Conservation (phyloP, 37 sponge, comb jelly and placozoan species). For the Geodia barretti region DNA sequence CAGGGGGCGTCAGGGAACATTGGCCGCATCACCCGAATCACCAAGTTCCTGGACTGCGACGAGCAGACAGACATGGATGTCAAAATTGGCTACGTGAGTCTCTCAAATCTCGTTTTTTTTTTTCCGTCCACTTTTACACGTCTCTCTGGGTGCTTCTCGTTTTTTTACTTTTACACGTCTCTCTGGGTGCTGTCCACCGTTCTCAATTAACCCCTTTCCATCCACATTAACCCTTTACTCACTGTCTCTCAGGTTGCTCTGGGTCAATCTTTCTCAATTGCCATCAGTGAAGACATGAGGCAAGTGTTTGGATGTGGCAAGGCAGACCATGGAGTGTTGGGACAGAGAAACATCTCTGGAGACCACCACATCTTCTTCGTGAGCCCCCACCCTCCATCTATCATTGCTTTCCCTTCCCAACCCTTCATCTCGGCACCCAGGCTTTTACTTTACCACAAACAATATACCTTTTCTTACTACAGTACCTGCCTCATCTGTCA, state of each 20-base stretch:
- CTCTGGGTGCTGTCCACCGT: background rate
- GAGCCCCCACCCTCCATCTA: background rate
- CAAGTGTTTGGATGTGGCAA: conserved; percentile 59
- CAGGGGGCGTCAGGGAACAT: background rate
- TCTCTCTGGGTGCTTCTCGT: background rate
- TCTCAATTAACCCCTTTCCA: background rate
- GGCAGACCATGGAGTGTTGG: conserved; percentile 43
- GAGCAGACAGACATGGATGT: conserved; percentile 40
- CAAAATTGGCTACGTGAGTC: conserved; percentile 68
- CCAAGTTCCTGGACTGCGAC: conserved; percentile 25
- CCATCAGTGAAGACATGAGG: conserved; percentile 35
- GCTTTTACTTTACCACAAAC: too few relatives aligned
- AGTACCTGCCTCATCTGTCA: conserved; percentile 43
- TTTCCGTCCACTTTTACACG: background rate
- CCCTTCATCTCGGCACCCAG: too few relatives aligned
- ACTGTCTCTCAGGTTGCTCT: conserved; percentile 57
- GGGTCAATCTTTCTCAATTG: conserved; percentile 60
- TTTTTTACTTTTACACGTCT: background rate
- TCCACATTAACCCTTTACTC: too few relatives aligned
- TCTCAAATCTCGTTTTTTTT: background rate
- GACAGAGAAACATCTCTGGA: conserved; percentile 17
- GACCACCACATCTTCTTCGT: conserved; percentile 35
- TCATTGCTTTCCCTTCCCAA: too few relatives aligned
- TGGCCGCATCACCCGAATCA: conserved; percentile 23
- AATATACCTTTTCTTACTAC: too few relatives aligned